Percentiles rank a stretch among this genome's conserved stretches.
Conservation (phyloP, 2,113 vertebrate genomes). For the Bambusicola thoracicus region DNA sequence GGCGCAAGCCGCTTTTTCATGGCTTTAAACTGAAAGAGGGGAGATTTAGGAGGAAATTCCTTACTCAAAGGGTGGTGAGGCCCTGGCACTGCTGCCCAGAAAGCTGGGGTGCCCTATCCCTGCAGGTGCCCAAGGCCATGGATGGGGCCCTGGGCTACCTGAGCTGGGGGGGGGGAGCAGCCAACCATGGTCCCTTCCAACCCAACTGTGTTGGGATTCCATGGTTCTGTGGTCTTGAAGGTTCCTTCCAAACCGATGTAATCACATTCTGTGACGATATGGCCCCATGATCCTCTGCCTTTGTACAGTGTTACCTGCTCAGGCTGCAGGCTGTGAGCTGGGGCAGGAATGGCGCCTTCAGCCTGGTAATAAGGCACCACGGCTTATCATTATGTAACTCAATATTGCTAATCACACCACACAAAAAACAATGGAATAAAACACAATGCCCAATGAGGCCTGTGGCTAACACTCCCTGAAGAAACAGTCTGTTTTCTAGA, state of each 20-base stretch:
- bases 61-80: not conserved
- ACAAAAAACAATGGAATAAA: constrained; percentile 50
- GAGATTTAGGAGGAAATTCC: not conserved
- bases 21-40: not conserved
- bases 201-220: too few species aligned
- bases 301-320: accelerated
- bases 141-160: too few species aligned
- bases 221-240: too few species aligned
- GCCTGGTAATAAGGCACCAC: not conserved
- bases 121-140: not conserved
- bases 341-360: not conserved
- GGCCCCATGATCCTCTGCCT: not conserved
- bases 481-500: constrained; percentile 52
- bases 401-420: constrained; percentile 26
- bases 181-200: not conserved
- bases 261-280: too few species aligned
- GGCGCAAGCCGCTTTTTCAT: not conserved
- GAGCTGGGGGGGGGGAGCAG: not conserved
- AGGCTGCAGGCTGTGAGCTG: accelerated
- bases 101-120: too few species aligned
- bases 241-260: not conserved
- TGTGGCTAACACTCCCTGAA: constrained; percentile 59
- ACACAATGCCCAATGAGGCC: constrained; percentile 40
- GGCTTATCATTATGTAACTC: constrained; percentile 57
- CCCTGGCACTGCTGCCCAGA: not conserved